These are phyloP conservation scores for Blennius ocellaris DNA, from an alignment of 2,113 vertebrate genomes.

Conservation along the genomic window DNA sequence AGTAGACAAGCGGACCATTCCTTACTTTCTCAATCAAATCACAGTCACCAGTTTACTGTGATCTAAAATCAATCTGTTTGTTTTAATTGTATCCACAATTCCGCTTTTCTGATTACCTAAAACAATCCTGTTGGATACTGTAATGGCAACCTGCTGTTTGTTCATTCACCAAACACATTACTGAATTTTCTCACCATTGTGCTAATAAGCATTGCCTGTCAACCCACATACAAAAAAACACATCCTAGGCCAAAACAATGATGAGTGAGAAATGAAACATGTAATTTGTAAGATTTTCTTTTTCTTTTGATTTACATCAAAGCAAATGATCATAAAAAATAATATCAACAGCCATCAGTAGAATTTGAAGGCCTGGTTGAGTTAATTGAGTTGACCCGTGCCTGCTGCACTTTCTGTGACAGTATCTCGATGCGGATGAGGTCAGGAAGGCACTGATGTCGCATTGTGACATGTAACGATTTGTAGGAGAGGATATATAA, in stretches of 20 bases:
- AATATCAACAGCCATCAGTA: too few relatives aligned
- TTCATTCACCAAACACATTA: constrained; percentile 5
- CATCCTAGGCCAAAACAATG: neutral
- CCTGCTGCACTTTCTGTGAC: too few relatives aligned
- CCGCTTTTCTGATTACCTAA: neutral
- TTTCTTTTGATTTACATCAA: too few relatives aligned
- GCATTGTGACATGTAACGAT: too few relatives aligned
- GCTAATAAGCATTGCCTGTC: neutral
- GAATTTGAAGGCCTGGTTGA: too few relatives aligned
- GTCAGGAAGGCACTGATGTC: too few relatives aligned
- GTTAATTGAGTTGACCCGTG: too few relatives aligned
- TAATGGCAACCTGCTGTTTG: constrained; percentile 33
- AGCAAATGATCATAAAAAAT: too few relatives aligned
- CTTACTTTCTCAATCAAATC: neutral
- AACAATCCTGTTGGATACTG: constrained; percentile 7
- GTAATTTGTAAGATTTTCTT: too few relatives aligned
- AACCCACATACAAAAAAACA: neutral
- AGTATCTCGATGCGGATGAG: too few relatives aligned
- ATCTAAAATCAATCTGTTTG: neutral
- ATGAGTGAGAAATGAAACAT: too few relatives aligned
- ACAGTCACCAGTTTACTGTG: neutral
- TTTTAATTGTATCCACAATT: neutral
- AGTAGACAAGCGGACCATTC: neutral
- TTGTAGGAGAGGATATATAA: too few relatives aligned
- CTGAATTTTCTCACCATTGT: constrained; percentile 7